Base-by-base conservation (phyloP, 2,797 vertebrate species). In the Oreonectes daqikongensis region DNA sequence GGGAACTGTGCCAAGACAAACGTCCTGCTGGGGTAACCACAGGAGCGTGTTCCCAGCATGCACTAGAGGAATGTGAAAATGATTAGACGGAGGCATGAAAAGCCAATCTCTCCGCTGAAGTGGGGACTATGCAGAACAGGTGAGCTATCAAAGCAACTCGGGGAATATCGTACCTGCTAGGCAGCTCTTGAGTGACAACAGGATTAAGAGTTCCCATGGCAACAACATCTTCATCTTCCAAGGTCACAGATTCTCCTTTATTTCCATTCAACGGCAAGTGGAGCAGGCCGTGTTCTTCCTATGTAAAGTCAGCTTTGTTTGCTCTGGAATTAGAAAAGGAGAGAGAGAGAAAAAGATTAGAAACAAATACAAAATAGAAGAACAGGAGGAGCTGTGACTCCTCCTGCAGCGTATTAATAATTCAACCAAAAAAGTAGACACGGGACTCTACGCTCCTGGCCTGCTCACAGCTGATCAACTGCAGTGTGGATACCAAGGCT, bases 141-240 rank as follows among this genome's bases (percentile, higher is more conserved):
- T 93, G 89, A 92, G 92, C 89, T 92, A 92, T 92, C 87, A 93
- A 89, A 91, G 87, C 80, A 80, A 86, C 86, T 90, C 88, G 78
- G 90, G 90, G 81, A 88, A 90, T 85, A 81, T 86, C 92, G 92
- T 93, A 97, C 96, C 95, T 94, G 94, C 84, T 84, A 93, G 93
- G 88, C 92, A 93, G 85, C 87, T 90, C 90, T 92, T 93, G 93
- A 97, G 90, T 92, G 94, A 94, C 93, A 97, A 93, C 87, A 96
- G 93, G 92, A 93, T 94, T 94, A 96, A 89, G 91, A 95, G 94
- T 95, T 95, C 93, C 96, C 96, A 95, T 95, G 94, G 94, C 93
- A 96, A 96, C 95, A 91, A 85, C 94, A 96, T 95, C 91, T 94
- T 95, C 92, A 95, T 92, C 94, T 94, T 92, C 88, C 92, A 94